Evolutionary conservation across 2,113 vertebrate genomes (phyloP).

Genomic region (Amphiprion percula): DNA sequence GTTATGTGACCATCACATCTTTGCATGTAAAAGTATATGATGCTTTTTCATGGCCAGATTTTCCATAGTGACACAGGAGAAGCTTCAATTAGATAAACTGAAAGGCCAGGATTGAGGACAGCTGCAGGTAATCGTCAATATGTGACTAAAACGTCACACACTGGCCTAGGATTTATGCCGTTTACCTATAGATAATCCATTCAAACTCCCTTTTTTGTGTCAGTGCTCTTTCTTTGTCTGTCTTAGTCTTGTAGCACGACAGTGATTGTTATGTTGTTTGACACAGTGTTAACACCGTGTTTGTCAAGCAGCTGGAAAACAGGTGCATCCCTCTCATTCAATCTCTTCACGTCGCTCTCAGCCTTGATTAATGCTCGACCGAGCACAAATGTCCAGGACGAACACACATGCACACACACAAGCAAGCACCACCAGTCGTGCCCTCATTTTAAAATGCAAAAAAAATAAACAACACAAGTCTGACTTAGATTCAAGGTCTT

Average conservation of each 20-base stretch:
- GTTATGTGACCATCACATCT: background rate
- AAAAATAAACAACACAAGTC: slow-evolving; percentile 1
- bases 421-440: background rate
- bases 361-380: slow-evolving; percentile 65
- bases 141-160: slow-evolving; percentile 7
- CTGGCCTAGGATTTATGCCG: slow-evolving; percentile 24
- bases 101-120: background rate
- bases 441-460: slow-evolving; percentile 1
- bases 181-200: slow-evolving; percentile 26
- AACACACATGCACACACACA: slow-evolving; percentile 33
- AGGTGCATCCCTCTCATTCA: slow-evolving; percentile 73
- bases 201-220: slow-evolving; percentile 15
- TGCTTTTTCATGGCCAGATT: slow-evolving; percentile 1
- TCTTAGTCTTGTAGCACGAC: slow-evolving; percentile 20
- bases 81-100: background rate
- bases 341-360: slow-evolving; percentile 54
- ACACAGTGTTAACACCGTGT: slow-evolving; percentile 67
- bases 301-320: slow-evolving; percentile 74
- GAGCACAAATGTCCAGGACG: slow-evolving; percentile 44
- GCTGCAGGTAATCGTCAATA: slow-evolving; percentile 15
- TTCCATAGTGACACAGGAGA: background rate
- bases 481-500: slow-evolving; percentile 10
- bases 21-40: background rate
- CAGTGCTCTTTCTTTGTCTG: slow-evolving; percentile 17
- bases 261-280: slow-evolving; percentile 64